Evolutionary conservation across 2,888 invertebrate species (phyloP), one percentile per base, ranked within the genome.

Genomic region (Drosophila neutralis): DNA sequence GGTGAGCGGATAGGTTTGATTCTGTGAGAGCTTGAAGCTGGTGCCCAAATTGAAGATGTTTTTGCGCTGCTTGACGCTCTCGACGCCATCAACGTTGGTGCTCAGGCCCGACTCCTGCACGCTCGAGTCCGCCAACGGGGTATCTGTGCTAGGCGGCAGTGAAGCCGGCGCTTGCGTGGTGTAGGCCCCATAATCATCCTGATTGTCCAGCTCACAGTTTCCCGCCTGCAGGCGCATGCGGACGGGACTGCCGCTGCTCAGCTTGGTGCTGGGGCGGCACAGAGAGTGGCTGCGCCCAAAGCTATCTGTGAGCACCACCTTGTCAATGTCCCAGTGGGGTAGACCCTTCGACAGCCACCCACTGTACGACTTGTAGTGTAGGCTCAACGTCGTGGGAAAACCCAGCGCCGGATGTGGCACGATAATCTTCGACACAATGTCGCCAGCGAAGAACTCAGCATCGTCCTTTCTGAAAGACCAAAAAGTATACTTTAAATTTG

Each of bases 301-400:
- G 91, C 97, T 97, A 91, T 98, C 97, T 52, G 96, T 96, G 24
- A 98, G 94, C 61, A 96, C 95, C 29, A 98, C 94, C 92, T 97
- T 97, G 93, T 98, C 96, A 71, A 98, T 94, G 83, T 95, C 95
- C 95, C 98, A 96, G 66, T 95, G 94, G 42, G 96, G 95, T 65
- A 97, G 94, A 2, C 97, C 98, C 27, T 97, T 97, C 36, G 96
- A 97, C 66, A 98, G 94, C 98, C 98, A 98, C 18, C 98, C 98
- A 78, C 96, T 96, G 93, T 98, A 98, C 0, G 97, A 97, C 10
- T 96, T 96, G 93, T 98, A 98, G 81, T 96, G 95, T 27, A 98
- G 94, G 90, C 97, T 95, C 1, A 96, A 95, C 35, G 95, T 95
- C 60, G 95, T 94, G 21, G 97, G 95, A 80, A 96, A 96, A 21